Base-by-base conservation (phyloP, 2,797 vertebrate species). In the Allobates femoralis region DNA sequence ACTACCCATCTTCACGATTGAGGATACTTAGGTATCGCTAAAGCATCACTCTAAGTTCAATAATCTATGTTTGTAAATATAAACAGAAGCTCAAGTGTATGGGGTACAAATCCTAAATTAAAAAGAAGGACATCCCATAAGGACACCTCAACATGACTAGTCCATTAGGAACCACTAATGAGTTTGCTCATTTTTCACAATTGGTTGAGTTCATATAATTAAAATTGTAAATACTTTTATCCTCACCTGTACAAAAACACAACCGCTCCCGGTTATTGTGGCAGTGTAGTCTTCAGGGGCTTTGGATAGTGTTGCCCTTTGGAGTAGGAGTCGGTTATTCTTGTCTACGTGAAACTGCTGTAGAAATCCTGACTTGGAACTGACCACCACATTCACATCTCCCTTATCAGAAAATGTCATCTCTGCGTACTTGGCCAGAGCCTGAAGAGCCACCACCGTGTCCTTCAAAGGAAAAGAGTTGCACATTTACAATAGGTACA, bases 381-480 rank as follows among this genome's bases (percentile, higher is more conserved):
- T 93, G 89, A 96, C 93, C 2, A 69, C 92, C 55, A 96, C 93
- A 1, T 83, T 90, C 64, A 94, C 90, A 26, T 81, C 86, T 56
- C 95, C 95, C 1, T 93, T 93, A 0, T 89, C 89, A 23, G 89
- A 94, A 83, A 94, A 97, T 85, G 93, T 96, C 89, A 91, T 91
- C 11, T 93, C 81, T 37, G 93, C 95, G 32, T 97, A 97, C 73
- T 93, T 94, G 12, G 97, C 92, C 88, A 98, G 91, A 3, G 96
- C 96, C 92, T 98, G 96, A 53, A 98, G 95, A 87, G 96, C 96
- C 86, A 96, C 96, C 74, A 98, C 95, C 0, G 96, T 98, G 89
- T 97, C 96, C 97, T 98, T 89, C 64, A 67, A 46, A 51, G 85
- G 62, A 82, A 51, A 87, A 50, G 8, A n/a, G 0, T 41, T 18